phyloP scores from a whole-genome alignment of 2,797 vertebrate species.

The Sciurus vulgaris region DNA sequence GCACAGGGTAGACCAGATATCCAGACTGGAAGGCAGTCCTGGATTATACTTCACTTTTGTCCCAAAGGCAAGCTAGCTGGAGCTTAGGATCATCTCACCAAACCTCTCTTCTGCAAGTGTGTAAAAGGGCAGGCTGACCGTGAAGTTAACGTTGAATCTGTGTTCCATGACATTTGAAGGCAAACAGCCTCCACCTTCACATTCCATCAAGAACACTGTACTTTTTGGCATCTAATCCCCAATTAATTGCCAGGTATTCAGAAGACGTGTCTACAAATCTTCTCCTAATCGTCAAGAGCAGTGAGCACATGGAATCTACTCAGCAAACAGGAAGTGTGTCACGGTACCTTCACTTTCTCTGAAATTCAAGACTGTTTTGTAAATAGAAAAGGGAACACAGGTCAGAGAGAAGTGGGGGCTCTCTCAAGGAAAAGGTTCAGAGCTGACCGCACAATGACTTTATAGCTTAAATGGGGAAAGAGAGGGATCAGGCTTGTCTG shows the following conservation, averaged over 20 bases:
- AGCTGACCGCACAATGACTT: neutral
- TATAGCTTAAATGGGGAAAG: conserved; percentile 41
- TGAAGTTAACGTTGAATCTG: conserved; percentile 67
- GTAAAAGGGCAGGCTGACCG: conserved; percentile 61
- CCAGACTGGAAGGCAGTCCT: neutral
- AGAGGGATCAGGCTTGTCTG: neutral
- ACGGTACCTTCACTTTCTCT: neutral
- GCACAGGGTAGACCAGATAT: neutral
- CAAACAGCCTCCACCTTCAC: conserved; percentile 51
- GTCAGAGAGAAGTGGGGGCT: neutral
- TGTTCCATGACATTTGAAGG: conserved; percentile 63
- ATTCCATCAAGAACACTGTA: conserved; percentile 69
- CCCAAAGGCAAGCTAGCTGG: conserved; percentile 34
- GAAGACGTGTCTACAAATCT: conserved; percentile 68
- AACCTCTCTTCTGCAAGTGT: neutral
- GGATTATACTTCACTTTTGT: neutral
- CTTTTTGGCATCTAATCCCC: conserved; percentile 74
- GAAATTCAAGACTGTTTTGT: conserved; percentile 62
- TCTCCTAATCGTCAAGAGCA: conserved; percentile 74
- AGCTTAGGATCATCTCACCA: neutral
- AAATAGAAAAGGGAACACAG: conserved; percentile 29
- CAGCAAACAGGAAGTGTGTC: conserved; percentile 29
- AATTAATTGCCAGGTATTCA: conserved; percentile 80
- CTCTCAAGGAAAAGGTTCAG: neutral
- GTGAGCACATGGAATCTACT: conserved; percentile 71